Evolutionary conservation across 92 coral and sea anemone genomes (phyloP).

Genomic region (Parazoanthus darwini): DNA sequence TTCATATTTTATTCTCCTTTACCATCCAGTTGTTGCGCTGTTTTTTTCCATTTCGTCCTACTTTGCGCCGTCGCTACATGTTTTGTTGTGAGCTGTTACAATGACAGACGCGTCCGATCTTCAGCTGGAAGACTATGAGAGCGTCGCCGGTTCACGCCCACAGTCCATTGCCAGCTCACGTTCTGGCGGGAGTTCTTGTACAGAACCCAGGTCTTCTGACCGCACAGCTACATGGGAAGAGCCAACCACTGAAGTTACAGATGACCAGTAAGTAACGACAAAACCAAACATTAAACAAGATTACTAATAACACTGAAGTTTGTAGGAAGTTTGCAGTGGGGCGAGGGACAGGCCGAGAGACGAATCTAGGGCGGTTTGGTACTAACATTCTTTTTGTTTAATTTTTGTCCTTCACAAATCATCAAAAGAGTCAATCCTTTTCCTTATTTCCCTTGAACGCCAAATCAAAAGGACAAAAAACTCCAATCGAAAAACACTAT

Average conservation of each 20-base stretch:
- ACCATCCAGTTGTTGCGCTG: not conserved
- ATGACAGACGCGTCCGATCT: slow-evolving; percentile 34
- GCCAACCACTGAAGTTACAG: not conserved
- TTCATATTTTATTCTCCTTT: not conserved
- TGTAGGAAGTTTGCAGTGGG: not conserved
- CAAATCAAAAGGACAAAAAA: too few relatives aligned
- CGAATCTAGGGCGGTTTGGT: too few relatives aligned
- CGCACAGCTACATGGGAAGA: slow-evolving; percentile 12
- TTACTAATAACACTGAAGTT: not conserved
- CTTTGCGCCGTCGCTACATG: not conserved
- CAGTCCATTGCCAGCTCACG: not conserved
- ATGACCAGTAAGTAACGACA: slow-evolving; percentile 18
- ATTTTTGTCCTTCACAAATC: too few relatives aligned
- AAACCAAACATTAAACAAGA: too few relatives aligned
- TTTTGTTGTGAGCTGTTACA: not conserved
- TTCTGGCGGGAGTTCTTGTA: not conserved
- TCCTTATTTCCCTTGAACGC: too few relatives aligned
- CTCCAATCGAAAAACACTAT: too few relatives aligned
- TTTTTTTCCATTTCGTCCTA: not conserved
- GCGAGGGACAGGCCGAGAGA: too few relatives aligned
- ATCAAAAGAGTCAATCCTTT: too few relatives aligned
- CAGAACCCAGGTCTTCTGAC: slow-evolving; percentile 13
- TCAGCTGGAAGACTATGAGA: slow-evolving; percentile 23
- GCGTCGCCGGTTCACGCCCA: slow-evolving; percentile 14
- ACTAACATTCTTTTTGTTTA: too few relatives aligned